Percentiles rank a stretch among this genome's conserved stretches.
Evolutionary conservation across 2,113 vertebrate genomes (phyloP).

Genomic region (Etheostoma cragini): DNA sequence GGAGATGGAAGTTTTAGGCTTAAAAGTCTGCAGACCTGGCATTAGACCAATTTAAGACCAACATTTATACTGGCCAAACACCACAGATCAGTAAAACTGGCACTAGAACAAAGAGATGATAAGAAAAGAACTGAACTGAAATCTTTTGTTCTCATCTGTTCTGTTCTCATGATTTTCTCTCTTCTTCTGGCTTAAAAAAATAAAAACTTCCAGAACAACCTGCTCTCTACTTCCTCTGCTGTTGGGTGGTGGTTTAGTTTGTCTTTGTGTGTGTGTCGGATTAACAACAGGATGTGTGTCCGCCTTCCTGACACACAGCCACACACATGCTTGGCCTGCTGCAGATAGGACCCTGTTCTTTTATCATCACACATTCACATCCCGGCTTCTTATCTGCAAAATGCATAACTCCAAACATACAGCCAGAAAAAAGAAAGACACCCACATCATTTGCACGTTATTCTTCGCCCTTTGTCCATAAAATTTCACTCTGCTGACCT

Average conservation of each 20-base stretch:
- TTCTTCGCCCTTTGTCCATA: conserved; percentile 39
- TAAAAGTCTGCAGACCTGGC: too few relatives aligned
- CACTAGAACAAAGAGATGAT: too few relatives aligned
- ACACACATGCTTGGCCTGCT: conserved; percentile 31
- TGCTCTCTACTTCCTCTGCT: not conserved
- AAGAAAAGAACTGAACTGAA: too few relatives aligned
- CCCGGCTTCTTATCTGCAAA: conserved; percentile 61
- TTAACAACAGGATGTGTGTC: conserved; percentile 33
- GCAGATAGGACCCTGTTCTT: conserved; percentile 58
- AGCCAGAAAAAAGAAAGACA: conserved; percentile 47
- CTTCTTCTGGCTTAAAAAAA: not conserved
- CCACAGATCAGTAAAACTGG: not conserved
- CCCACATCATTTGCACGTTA: conserved; percentile 47
- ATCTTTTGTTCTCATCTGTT: too few relatives aligned
- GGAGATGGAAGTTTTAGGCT: not conserved
- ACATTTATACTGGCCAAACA: not conserved
- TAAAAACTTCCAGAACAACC: not conserved
- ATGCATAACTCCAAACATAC: conserved; percentile 55
- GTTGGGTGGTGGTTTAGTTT: not conserved
- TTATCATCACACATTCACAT: conserved; percentile 82
- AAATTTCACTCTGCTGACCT: conserved; percentile 6
- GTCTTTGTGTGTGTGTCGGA: not conserved
- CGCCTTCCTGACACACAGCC: conserved; percentile 10
- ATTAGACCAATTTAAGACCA: not conserved
- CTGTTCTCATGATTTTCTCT: not conserved